Base-by-base conservation (phyloP, 2,888 invertebrate species). In the Isoperla grammatica region DNA sequence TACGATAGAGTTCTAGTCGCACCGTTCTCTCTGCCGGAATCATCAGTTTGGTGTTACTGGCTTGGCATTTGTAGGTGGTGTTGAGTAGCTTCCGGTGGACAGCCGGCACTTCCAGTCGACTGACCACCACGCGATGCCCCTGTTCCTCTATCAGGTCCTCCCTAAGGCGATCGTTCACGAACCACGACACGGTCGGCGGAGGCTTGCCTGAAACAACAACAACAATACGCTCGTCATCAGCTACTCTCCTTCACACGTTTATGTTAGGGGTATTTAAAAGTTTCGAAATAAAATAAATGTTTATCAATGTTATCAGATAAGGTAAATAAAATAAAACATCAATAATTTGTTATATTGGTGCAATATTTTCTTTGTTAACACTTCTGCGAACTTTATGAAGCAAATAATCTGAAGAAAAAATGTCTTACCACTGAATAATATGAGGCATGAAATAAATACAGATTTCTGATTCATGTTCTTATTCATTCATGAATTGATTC, bases 1-100 rank as follows among this genome's bases (percentile, higher is more conserved):
- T 75, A 92, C 92, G 77, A 71, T 89, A 82, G 80, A 93, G 83
- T 74, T 92, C 91, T 68, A 92, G 80, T 68, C 88, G 81, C 67
- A 92, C 88, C 65, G 85, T 87, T 72, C 88, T 87, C 74, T 92
- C 90, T 59, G 87, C 82, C 1, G 93, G 90, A 71, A 87, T 84
- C 73, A 88, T 89, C 63, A 92, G 82, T 73, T 91, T 88, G 46
- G 92, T 92, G 73, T 93, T 93, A 60, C 87, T 85, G 11, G 92
- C 92, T 74, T 90, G 86, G 72, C 93, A 93, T 73, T 88, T 90
- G 78, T 87, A 92, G 35, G 90, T 89, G 42, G 89, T 88, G 74
- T 92, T 91, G 60, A 91, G 80, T 68, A 91, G 87, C 63, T 83
- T 84, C 65, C 92, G 79, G 66, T 81, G 83, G 58, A 93, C 80